Base-by-base conservation (phyloP, 2,888 invertebrate species). In the Charanyca ferruginea region DNA sequence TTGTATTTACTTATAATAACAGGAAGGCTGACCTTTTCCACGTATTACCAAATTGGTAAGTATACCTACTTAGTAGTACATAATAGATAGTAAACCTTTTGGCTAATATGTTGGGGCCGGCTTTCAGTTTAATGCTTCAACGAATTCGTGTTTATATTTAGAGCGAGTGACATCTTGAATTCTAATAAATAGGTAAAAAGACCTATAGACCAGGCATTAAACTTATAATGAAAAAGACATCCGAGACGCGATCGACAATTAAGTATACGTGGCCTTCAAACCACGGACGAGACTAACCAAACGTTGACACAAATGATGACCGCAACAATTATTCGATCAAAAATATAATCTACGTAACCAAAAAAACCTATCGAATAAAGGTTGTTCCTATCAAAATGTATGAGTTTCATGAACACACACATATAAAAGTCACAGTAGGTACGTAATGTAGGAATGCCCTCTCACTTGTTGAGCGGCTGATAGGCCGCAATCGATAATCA, bases 381-480 rank as follows among this genome's bases (percentile, higher is more conserved):
- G 6, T 1, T 13, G 22, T 22, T 18, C 18, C 3, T 54, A n/a
- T 23, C n/a, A 22, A 71, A 70, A 70, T 35, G 8, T 47, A n/a
- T n/a, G 8, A 28, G 7, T 45, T 45, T 38, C 32, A 41, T 20
- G 20, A 7, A 47, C 4, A 45, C 9, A n/a, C n/a, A 45, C 18
- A 51, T 6, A 25, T 41, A 48, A 35, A 35, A 48, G n/a, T 44
- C 25, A 22, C 38, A 45, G 1, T 22, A 38, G 38, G 9, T 38
- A 59, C 22, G 23, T 42, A 45, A 76, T 44, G 68, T 49, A 68
- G 59, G 28, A 68, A 52, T 72, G 47, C 65, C 51, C 64, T 22
- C 67, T 62, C 73, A 83, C 85, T 81, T 85, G 85, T 85, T 84
- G 85, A 79, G 66, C 71, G 54, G 22, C 52, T 72, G 80, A 78